Evolutionary conservation across 1,140 invertebrate genomes (phyloP).

Genomic region (Calliopsis andreniformis): DNA sequence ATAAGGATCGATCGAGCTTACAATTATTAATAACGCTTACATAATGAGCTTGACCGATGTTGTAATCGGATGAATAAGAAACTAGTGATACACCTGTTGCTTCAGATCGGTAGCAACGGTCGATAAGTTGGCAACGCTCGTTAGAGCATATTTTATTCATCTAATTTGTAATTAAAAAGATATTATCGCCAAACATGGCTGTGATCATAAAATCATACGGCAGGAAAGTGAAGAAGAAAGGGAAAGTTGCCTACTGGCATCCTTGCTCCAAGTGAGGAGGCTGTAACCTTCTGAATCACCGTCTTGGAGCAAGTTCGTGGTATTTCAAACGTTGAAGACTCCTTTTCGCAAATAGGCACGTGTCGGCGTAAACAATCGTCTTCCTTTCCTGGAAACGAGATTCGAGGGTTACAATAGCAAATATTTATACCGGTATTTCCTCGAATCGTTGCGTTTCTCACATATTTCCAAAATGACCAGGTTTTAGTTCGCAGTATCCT

Average conservation of each 20-base stretch:
- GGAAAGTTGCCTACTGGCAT: constrained; percentile 43
- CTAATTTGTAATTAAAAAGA: not conserved
- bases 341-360: not conserved
- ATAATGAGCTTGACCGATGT: not conserved
- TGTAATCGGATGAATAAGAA: constrained; percentile 8
- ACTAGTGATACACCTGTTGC: not conserved
- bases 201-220: constrained; percentile 1
- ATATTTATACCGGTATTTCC: no score
- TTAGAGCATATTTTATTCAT: not conserved
- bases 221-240: constrained; percentile 47
- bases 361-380: not conserved
- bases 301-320: constrained; percentile 31
- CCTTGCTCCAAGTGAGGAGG: constrained; percentile 26
- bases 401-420: not conserved
- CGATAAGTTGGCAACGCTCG: not conserved
- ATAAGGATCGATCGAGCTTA: not conserved
- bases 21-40: constrained; percentile 30
- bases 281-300: constrained; percentile 46
- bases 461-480: not conserved
- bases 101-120: no score
- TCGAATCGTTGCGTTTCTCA: no score
- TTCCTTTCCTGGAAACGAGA: not conserved
- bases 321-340: constrained; percentile 24
- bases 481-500: not conserved
- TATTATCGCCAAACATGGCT: not conserved